These are phyloP conservation scores for Eupsilia transversa DNA, from an alignment of 2,888 invertebrate genomes.

Conservation along the genomic window DNA sequence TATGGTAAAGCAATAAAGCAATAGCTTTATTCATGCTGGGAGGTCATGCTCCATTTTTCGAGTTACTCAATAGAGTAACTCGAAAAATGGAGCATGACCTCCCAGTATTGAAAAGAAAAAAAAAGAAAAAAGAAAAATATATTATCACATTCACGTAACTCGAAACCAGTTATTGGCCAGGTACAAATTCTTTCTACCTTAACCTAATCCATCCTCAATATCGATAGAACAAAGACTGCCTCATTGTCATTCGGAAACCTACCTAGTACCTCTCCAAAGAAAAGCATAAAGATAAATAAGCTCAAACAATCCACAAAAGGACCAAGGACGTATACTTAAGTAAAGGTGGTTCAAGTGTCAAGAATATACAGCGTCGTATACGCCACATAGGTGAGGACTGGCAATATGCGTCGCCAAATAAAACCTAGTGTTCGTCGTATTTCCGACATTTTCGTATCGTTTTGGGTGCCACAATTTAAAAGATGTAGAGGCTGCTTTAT, in stretches of 20 bases:
- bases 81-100: background rate
- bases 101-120: background rate
- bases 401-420: slow-evolving; percentile 73
- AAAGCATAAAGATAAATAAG: slow-evolving; percentile 48
- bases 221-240: background rate
- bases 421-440: slow-evolving; percentile 72
- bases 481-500: background rate
- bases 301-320: slow-evolving; percentile 49
- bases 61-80: no score
- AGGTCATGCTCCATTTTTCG: no score
- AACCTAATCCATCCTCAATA: background rate
- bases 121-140: background rate
- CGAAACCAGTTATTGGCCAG: background rate
- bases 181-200: background rate
- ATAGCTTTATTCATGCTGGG: no score
- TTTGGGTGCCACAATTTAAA: slow-evolving; percentile 45
- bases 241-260: slow-evolving; percentile 21
- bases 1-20: no score
- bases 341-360: slow-evolving; percentile 56
- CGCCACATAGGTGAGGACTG: slow-evolving; percentile 56
- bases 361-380: slow-evolving; percentile 58
- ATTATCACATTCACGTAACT: background rate
- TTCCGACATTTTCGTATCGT: slow-evolving; percentile 48
- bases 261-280: slow-evolving; percentile 20
- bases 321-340: slow-evolving; percentile 48